Evolutionary conservation across 2,888 invertebrate species (phyloP), one percentile per base, ranked within the genome.

Genomic region (Nudaria mundana): DNA sequence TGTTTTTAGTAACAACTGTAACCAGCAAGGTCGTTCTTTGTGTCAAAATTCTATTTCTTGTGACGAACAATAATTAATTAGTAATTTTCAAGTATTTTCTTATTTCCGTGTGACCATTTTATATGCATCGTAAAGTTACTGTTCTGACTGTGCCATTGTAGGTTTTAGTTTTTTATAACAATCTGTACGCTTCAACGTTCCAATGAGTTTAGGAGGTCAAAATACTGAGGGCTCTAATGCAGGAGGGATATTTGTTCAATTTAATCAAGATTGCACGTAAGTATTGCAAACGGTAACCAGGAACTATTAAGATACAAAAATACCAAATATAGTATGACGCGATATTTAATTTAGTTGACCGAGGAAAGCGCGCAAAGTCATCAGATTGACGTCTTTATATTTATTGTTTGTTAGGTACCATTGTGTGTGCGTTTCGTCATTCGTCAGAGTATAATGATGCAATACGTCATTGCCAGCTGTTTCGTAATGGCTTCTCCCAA

Each of bases 221-320:
- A 91, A 92, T 76, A 89, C 91, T 74, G 92, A 93, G 79, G 94
- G 94, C 86, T 90, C 94, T 78, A 92, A 94, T 90, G 93, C 93
- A 86, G 95, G 94, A 86, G 94, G 94, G 84, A 94, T 95, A 85
- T 97, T 96, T 87, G 97, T 98, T 68, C 97, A 97, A 90, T 98
- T 98, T 81, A 98, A 98, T 88, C 98, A 98, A 87, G 98, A 98
- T 86, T 95, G 94, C 93, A 95, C 98, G 98, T 98, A 94, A 96
- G 97, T 94, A 54, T 28, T 15, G 5, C 12, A 15, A 28, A 15
- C n/a, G 12, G 5, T 5, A 12, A 25, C 7, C 11, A 6, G 12
- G 1, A 25, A 6, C 12, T 1, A 5, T 10, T 25, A 4, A 12
- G 12, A 12, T n/a, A 11, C 24, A 5, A 25, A 5, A 25, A 11